These are phyloP conservation scores for Clinocottus analis DNA, from an alignment of 2,113 vertebrate genomes.

Conservation along the genomic window DNA sequence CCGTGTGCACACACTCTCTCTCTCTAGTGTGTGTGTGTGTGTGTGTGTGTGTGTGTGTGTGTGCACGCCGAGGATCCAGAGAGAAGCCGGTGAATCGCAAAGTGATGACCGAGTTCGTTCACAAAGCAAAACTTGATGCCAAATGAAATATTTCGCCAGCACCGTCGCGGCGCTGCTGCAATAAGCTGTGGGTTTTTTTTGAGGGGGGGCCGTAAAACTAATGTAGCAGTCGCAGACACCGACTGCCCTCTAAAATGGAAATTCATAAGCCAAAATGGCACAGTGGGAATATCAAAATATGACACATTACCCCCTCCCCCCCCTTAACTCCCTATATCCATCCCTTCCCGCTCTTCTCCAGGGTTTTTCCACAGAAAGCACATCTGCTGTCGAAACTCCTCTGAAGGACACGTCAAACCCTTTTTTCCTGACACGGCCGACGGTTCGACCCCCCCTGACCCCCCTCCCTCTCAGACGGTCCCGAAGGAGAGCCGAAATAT, in stretches of 20 bases:
- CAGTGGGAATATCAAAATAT: slow-evolving; percentile 68
- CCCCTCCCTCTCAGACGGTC: not conserved
- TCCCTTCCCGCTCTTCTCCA: slow-evolving; percentile 18
- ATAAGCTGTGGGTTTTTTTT: slow-evolving; percentile 65
- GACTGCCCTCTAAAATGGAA: slow-evolving; percentile 74
- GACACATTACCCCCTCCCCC: slow-evolving; percentile 34
- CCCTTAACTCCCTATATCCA: not conserved
- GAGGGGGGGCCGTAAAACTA: slow-evolving; percentile 64
- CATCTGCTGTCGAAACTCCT: slow-evolving; percentile 57
- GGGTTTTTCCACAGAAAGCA: slow-evolving; percentile 45
- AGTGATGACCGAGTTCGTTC: slow-evolving; percentile 29
- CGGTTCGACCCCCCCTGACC: slow-evolving; percentile 7
- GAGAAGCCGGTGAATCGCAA: slow-evolving; percentile 22
- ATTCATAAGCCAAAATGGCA: slow-evolving; percentile 65
- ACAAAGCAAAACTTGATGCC: slow-evolving; percentile 43
- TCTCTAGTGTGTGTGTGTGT: too few species aligned
- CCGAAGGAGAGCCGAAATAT: not conserved
- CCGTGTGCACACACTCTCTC: accelerated
- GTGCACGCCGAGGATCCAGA: slow-evolving; percentile 1
- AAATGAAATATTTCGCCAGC: slow-evolving; percentile 30
- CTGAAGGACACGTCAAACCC: slow-evolving; percentile 51
- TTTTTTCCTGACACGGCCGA: slow-evolving; percentile 44
- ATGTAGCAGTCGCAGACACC: slow-evolving; percentile 63
- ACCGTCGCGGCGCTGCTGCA: slow-evolving; percentile 11
- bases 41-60: too few species aligned